Evolutionary conservation across 2,888 invertebrate species (phyloP), one percentile per base, ranked within the genome.

Genomic region (Drosophila bunnanda): DNA sequence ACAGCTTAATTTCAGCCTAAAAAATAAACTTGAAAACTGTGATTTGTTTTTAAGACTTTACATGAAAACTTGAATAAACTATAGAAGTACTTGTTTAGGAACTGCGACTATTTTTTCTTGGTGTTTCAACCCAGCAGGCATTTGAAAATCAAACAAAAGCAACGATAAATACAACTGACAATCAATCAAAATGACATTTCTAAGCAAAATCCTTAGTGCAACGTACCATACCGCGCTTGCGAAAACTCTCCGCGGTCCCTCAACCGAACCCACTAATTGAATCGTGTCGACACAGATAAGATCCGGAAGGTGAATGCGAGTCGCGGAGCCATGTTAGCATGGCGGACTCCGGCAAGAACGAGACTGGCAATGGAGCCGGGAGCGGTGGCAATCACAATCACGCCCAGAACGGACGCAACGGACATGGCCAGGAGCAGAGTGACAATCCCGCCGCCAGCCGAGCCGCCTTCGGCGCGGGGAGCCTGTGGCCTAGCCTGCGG

Each of bases 281-380:
- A 38, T 57, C 68, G 67, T 41, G 50, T 67, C 43, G 39, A 12
- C 9, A 17, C 9, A 64, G 38, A 65, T 55, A 50, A 62, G 30
- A 52, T 53, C 22, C 39, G 34, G 17, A 41, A 52, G 39, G 53
- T 64, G 54, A 36, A 38, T 53, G 71, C 30, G 41, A 13, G 28
- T 50, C 22, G 41, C 10, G 34, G 52, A 71, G 55, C 54, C 83
- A 80, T 82, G 82, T 72, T 60, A 82, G 65, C 57, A 82, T 82
- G 82, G 75, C 86, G 70, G 74, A 83, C 57, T 38, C 83, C 58
- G 69, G 79, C 28, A 79, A 79, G 57, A 72, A 74, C 53, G 66
- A 70, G 34, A 71, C 55, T 44, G 32, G 46, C 41, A 43, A 48
- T 61, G 58, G 39, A 46, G 12, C 30, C 54, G 20, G n/a, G 8